Evolutionary conservation across 37 sponge, comb jelly and placozoan species (phyloP).

Genomic region (Aphrocallistes beatrix): DNA sequence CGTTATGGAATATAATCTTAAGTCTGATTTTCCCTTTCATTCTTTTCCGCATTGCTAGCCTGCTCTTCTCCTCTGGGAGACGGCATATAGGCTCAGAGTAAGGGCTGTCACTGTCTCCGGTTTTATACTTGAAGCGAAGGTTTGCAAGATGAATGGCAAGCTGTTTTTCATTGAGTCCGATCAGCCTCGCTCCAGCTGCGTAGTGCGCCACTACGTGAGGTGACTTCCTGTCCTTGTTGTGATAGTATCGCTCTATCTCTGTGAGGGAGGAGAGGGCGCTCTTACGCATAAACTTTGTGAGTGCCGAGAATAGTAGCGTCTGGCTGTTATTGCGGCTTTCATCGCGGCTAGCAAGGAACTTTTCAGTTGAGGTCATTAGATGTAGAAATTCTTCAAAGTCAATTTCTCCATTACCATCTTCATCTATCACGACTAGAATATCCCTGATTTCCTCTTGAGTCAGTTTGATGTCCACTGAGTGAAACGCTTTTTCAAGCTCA

Average conservation of each 20-base stretch:
- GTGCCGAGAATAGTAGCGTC: conserved; percentile 16
- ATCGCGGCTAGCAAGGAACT: not conserved
- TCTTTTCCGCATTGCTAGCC: not conserved
- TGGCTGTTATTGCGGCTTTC: not conserved
- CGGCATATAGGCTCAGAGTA: conserved; percentile 49
- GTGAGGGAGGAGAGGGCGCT: conserved; percentile 22
- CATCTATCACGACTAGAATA: conserved; percentile 41
- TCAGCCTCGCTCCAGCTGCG: conserved; percentile 54
- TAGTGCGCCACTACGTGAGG: conserved; percentile 70
- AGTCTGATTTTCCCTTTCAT: conserved; percentile 37
- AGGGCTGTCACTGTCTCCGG: conserved; percentile 40
- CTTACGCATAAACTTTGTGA: conserved; percentile 2
- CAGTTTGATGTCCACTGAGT: conserved; percentile 44
- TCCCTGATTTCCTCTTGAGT: conserved; percentile 34
- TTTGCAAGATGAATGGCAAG: conserved; percentile 47
- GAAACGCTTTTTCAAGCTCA: conserved; percentile 37
- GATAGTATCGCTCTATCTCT: conserved; percentile 15
- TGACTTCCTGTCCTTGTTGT: conserved; percentile 44
- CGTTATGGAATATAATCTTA: conserved; percentile 17
- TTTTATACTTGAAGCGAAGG: conserved; percentile 18
- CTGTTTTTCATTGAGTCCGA: conserved; percentile 56
- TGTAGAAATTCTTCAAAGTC: conserved; percentile 24
- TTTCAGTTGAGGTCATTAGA: conserved; percentile 28
- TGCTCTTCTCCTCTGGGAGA: not conserved
- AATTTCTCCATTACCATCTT: conserved; percentile 36